These are phyloP conservation scores for Pissodes strobi DNA, from an alignment of 1,140 invertebrate genomes.

Conservation along the genomic window DNA sequence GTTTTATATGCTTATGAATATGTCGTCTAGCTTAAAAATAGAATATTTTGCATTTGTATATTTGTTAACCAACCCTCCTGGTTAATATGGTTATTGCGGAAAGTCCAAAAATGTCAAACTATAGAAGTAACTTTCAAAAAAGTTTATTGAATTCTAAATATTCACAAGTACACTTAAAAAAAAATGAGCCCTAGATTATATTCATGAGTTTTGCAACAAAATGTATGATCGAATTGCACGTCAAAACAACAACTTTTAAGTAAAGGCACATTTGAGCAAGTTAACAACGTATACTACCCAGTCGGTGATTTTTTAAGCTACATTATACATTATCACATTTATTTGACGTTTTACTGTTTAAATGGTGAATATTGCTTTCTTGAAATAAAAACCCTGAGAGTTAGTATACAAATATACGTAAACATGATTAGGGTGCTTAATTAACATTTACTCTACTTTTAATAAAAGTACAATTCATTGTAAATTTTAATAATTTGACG, in stretches of 20 bases:
- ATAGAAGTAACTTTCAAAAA: constrained; percentile 8
- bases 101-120: constrained; percentile 2
- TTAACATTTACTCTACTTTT: no score
- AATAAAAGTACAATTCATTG: no score
- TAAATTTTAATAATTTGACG: no score
- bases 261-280: constrained; percentile 50
- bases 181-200: constrained; percentile 32
- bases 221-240: constrained; percentile 29
- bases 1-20: neutral
- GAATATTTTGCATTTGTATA: constrained; percentile 19
- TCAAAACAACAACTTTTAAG: constrained; percentile 26
- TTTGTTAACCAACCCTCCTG: constrained; percentile 39
- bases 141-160: constrained; percentile 11
- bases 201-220: constrained; percentile 38
- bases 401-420: constrained; percentile 50
- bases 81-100: constrained; percentile 4
- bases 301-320: constrained; percentile 39
- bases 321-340: constrained; percentile 47
- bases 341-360: constrained; percentile 24
- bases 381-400: constrained; percentile 49
- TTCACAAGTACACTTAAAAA: constrained; percentile 34
- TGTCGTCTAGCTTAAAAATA: neutral
- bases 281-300: constrained; percentile 43
- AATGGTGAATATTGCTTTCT: constrained; percentile 24
- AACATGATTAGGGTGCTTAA: no score